A percentile compares a stretch with the other conserved stretches of the same genome.
These are phyloP conservation scores for Lepeophtheirus nordmannii DNA, from an alignment of 2,888 invertebrate genomes.

Conservation along the genomic window DNA sequence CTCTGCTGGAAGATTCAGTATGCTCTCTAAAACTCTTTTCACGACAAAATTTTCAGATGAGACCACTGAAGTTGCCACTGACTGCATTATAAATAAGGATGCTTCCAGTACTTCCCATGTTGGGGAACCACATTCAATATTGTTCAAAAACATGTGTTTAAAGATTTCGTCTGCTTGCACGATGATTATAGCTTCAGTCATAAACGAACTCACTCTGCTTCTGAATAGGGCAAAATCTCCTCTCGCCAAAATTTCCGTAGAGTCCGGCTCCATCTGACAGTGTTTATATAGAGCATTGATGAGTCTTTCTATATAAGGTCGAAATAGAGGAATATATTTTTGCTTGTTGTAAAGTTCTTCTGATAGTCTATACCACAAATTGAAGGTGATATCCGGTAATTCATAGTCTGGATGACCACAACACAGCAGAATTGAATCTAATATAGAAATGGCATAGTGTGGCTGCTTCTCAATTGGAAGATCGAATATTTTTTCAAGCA, in stretches of 20 bases:
- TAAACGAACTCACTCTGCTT: conserved; percentile 69
- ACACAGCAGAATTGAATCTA: conserved; percentile 77
- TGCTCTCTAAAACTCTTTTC: conserved; percentile 80
- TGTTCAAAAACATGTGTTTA: conserved; percentile 57
- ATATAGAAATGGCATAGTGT: conserved; percentile 62
- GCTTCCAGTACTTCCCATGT: conserved; percentile 90
- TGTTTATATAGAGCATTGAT: conserved; percentile 75
- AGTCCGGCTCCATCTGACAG: conserved; percentile 89
- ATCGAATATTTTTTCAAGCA: conserved; percentile 63
- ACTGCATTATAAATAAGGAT: conserved; percentile 78
- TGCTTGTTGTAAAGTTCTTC: conserved; percentile 77
- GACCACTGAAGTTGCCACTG: conserved; percentile 14
- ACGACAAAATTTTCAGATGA: conserved; percentile 71
- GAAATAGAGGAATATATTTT: conserved; percentile 43
- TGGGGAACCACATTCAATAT: conserved; percentile 50
- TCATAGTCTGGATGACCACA: conserved; percentile 95
- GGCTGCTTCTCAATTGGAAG: conserved; percentile 42
- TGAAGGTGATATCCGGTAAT: conserved; percentile 77
- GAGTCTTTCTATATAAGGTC: conserved; percentile 77
- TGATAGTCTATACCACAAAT: conserved; percentile 87
- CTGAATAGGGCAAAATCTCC: conserved; percentile 71
- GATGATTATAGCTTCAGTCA: conserved; percentile 91
- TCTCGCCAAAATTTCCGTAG: conserved; percentile 66
- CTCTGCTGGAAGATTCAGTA: conserved; percentile 56
- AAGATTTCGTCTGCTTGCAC: conserved; percentile 84